Evolutionary conservation across 2,888 invertebrate species (phyloP).

Genomic region (Trichopoda pennipes): DNA sequence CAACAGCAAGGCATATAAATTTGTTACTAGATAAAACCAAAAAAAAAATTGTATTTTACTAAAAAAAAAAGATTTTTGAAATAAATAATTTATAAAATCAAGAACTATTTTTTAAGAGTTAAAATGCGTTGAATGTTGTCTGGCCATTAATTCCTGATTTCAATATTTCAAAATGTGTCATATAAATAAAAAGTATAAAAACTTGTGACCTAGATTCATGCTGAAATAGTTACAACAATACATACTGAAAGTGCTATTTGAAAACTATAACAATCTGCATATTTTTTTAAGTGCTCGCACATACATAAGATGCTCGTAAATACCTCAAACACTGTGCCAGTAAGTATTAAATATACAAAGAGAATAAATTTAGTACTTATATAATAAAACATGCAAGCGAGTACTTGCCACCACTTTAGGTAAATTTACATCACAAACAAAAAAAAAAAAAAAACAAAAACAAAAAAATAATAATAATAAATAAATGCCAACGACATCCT

Average conservation of each 20-base stretch:
- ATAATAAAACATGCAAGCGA: background rate
- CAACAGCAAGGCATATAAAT: too few species aligned
- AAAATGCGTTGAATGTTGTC: background rate
- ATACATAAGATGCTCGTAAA: constrained; percentile 23
- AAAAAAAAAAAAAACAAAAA: background rate
- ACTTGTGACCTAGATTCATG: constrained; percentile 42
- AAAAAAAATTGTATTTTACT: too few species aligned
- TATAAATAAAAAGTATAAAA: background rate
- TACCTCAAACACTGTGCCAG: constrained; percentile 31
- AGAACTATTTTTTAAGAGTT: background rate
- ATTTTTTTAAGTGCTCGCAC: constrained; percentile 12
- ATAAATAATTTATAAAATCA: too few species aligned
- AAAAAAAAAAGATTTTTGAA: too few species aligned
- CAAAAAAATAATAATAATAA: too few species aligned
- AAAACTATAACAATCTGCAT: constrained; percentile 34
- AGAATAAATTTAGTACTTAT: background rate
- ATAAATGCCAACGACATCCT: constrained; percentile 42
- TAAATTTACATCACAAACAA: constrained; percentile 44
- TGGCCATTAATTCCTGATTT: background rate
- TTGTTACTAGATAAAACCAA: too few species aligned
- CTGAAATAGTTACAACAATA: constrained; percentile 38
- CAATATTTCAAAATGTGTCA: constrained; percentile 21
- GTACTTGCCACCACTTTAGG: constrained; percentile 20
- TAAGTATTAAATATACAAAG: constrained; percentile 18
- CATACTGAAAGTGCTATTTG: constrained; percentile 34